A percentile compares a stretch with the other conserved stretches of the same genome.
phyloP scores from a whole-genome alignment of 2,113 vertebrate species.

The Rhombomys opimus region DNA sequence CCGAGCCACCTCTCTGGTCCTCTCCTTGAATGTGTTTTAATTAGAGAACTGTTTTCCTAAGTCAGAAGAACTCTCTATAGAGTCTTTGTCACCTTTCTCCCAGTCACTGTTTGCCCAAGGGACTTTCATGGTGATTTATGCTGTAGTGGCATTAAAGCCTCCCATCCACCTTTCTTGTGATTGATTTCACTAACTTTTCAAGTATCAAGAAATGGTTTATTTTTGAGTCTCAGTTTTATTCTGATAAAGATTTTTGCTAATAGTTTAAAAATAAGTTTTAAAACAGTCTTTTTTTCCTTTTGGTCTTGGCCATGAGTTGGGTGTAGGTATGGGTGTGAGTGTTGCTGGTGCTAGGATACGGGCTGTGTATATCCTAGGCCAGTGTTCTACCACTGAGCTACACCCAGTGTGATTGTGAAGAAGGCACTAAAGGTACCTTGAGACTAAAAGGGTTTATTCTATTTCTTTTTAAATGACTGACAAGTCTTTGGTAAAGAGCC shows the following conservation, averaged over 20 bases:
- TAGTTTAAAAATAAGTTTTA: conserved; percentile 2
- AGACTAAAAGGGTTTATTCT: not conserved
- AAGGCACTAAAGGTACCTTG: not conserved
- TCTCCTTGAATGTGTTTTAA: not conserved
- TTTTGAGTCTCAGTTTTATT: not conserved
- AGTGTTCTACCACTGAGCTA: not conserved
- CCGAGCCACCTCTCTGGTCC: not conserved
- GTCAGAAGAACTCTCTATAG: not conserved
- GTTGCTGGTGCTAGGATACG: not conserved
- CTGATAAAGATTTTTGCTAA: not conserved
- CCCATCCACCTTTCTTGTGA: not conserved
- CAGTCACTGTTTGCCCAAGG: not conserved
- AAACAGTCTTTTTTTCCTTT: not conserved
- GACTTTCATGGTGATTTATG: not conserved
- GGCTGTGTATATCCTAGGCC: too few species aligned
- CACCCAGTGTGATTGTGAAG: not conserved
- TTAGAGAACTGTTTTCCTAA: not conserved
- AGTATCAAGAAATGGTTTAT: not conserved
- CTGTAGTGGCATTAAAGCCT: not conserved
- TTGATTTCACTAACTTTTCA: not conserved
- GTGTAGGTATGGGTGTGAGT: not conserved
- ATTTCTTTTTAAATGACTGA: not conserved
- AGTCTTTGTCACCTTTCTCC: not conserved
- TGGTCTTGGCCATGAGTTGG: not conserved
- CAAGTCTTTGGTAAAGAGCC: not conserved